Base-by-base conservation (phyloP, 1,140 invertebrate species). In the Gryllus bimaculatus region DNA sequence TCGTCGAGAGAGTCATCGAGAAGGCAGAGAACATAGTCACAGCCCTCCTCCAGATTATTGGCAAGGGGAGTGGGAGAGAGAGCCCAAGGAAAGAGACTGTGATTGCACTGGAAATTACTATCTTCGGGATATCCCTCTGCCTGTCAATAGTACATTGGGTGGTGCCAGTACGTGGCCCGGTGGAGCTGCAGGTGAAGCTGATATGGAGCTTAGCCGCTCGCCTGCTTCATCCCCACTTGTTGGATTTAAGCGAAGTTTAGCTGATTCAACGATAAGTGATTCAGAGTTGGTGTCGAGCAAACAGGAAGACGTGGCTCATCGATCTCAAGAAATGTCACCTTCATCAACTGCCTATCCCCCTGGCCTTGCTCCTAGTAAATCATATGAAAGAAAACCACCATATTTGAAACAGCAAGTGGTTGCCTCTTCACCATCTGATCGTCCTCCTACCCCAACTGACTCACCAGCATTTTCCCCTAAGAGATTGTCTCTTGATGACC, bases 201-300 rank as follows among this genome's bases (percentile, higher is more conserved):
- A 77, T 13, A 77, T 78, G 76, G 76, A 80, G 74, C 48, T 80
- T 10, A 80, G 76, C 47, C 47, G 39, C 26, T 78, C 80, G 8
- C 78, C 80, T n/a, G 74, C 74, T 18, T 80, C 80, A 73, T 80
- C 78, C 4, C 76, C 75, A 8, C 80, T 84, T 12, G 84, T 83
- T 78, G 83, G 83, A 13, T 82, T 85, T 18, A 86, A 86, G 79
- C 81, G 84, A 3, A 87, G 86, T 78, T 83, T 88, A 18, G 86
- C 87, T 8, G 87, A 88, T 82, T 87, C 87, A 8, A 88, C 87
- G 7, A 88, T 88, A 39, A 87, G 86, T 81, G 87, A 88, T 81
- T 85, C 87, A 21, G 85, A 86, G 77, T 81, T 87, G 8, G 77
- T 86, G 39, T 81, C 81, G 47, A 47, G 81, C 39, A 80, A 80